Base-by-base conservation (phyloP, 2,888 invertebrate genomes). In the Esperia sulphurella region DNA sequence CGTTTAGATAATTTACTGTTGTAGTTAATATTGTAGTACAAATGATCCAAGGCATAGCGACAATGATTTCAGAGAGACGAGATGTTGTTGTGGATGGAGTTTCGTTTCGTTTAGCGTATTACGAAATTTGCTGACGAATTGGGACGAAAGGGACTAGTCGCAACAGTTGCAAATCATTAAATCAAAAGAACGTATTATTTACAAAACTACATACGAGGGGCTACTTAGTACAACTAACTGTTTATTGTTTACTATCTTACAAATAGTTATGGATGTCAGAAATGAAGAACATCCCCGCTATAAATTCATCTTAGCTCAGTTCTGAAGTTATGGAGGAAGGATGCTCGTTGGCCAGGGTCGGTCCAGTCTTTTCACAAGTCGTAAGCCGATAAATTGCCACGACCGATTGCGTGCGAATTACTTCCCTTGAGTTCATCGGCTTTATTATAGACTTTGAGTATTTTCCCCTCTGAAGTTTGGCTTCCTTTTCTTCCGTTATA, bases 321-420 rank as follows among this genome's bases (percentile, higher is more conserved):
- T 53, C 48, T 51, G 41, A 57, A 68, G 64, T 72, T 69, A 68
- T 68, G 65, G 62, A 39, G 6, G 58, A 62, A 64, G 62, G 59
- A 55, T 61, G 59, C 60, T 68, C 68, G 63, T 63, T 64, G 70
- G 60, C 57, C 59, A 59, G 58, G 55, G 62, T 60, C 50, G 58
- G 65, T 60, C 50, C 58, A 65, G 55, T 59, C 65, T 66, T 70
- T 70, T 67, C 69, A 58, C 61, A 67, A 77, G 69, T 79, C 76
- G 67, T 71, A 60, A 63, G 62, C 61, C 73, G 57, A 76, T 78
- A 78, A 81, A 79, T 77, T 75, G 69, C 67, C 71, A 72, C 68
- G 71, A 65, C 53, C 70, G 77, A 78, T 76, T 78, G 71, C 71
- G 69, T 72, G 70, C 64, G 70, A 78, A 77, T 75, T 73, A 76